Base-by-base conservation (phyloP, 2,113 vertebrate species). In the Eolophus roseicapilla region DNA sequence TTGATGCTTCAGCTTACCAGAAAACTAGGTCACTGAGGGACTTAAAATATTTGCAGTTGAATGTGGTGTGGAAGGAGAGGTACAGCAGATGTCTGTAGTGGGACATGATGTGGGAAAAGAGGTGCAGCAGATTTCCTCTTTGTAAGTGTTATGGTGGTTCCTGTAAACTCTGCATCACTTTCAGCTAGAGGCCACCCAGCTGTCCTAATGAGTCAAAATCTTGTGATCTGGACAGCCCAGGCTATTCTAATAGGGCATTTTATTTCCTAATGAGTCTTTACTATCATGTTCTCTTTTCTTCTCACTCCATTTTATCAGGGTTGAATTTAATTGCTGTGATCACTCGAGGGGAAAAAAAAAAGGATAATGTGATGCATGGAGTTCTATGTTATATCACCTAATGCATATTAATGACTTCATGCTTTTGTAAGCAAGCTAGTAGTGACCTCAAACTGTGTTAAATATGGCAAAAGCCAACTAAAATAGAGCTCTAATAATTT, bases 381-480 rank as follows among this genome's bases (percentile, higher is more conserved):
- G 57, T 89, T 89, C 83, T 68, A 82, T 33, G 17, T 86, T 91
- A 37, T 92, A 82, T 85, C 53, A 88, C 24, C 31, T 85, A 91
- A 91, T 87, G 49, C 78, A 74, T 90, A 70, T 90, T 95, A 85
- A 96, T 90, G 14, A 87, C 19, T 91, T 88, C 28, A 73, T 87
- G 82, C 44, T 93, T 95, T 85, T 95, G 81, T 84, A 95, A 84
- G 91, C 81, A 95, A 75, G 69, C 21, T 95, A 82, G 85, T 76
- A 90, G n/a, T 91, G 89, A 95, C 74, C 62, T 95, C 57, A 94
- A 84, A 86, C n/a, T 13, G n/a, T 53, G 18, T 15, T 86, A 90
- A 70, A 76, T 77, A 43, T 25, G 41, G 20, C 33, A 94, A 74
- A 91, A 92, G 46, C 50, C 81, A 94, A 64, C 24, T 80, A 91